Conservation (phyloP, 2,797 vertebrate genomes). For the Microcaecilia unicolor region DNA sequence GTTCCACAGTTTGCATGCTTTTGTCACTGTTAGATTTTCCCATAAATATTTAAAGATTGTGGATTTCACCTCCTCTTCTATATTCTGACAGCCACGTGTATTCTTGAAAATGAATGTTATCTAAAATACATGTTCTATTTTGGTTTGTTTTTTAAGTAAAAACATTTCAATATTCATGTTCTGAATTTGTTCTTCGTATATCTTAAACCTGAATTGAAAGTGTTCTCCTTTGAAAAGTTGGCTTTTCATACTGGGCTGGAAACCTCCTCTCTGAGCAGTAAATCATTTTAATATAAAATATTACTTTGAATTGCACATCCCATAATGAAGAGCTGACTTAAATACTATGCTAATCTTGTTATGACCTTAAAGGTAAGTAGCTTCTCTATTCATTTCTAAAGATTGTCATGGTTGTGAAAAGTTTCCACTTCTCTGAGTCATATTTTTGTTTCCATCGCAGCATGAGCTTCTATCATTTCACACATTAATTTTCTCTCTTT, state of each 20-base stretch:
- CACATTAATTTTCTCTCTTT: constrained; percentile 32
- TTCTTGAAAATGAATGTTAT: constrained; percentile 26
- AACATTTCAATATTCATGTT: constrained; percentile 37
- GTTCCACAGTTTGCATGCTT: constrained; percentile 55
- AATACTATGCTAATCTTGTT: constrained; percentile 61
- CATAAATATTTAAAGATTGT: constrained; percentile 26
- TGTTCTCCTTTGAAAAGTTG: constrained; percentile 47
- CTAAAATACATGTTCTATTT: no score
- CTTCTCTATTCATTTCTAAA: constrained; percentile 55
- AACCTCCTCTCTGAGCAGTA: constrained; percentile 47
- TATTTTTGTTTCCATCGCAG: background rate
- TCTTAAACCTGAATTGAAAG: constrained; percentile 40
- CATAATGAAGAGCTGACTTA: constrained; percentile 66
- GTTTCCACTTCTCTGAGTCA: constrained; percentile 11
- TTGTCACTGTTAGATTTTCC: constrained; percentile 33
- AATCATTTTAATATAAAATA: constrained; percentile 50
- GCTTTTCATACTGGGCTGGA: constrained; percentile 57
- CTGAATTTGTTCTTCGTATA: constrained; percentile 37
- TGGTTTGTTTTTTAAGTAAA: constrained; percentile 26
- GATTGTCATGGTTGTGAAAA: constrained; percentile 37
- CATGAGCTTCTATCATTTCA: constrained; percentile 35
- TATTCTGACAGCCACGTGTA: no score
- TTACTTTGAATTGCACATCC: constrained; percentile 58
- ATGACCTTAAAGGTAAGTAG: constrained; percentile 66
- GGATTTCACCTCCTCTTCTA: constrained; percentile 25